phyloP scores from a whole-genome alignment of 2,797 vertebrate genomes.

The Falco biarmicus region DNA sequence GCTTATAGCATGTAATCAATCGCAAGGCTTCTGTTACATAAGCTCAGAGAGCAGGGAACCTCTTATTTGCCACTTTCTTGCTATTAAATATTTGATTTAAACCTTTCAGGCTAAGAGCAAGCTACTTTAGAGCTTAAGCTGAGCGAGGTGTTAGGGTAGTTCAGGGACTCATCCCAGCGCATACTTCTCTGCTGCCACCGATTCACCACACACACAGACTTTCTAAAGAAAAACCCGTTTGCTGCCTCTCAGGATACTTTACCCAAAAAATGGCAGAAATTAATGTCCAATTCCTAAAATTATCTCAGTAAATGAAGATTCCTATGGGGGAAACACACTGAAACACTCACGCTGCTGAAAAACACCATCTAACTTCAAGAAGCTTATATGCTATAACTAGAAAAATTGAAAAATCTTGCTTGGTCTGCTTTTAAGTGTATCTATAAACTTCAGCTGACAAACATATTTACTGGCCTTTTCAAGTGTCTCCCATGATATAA shows the following conservation, averaged over 20 bases:
- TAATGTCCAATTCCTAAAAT: not conserved
- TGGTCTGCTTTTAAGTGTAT: not conserved
- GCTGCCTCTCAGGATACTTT: not conserved
- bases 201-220: fast-evolving
- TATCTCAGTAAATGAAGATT: fast-evolving
- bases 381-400: not conserved
- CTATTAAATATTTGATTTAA: not conserved
- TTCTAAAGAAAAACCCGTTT: not conserved
- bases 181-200: fast-evolving
- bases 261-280: not conserved
- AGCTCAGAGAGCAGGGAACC: not conserved
- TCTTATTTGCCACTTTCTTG: not conserved
- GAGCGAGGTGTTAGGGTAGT: fast-evolving
- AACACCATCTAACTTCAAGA: not conserved
- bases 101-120: not conserved
- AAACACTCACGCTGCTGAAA: not conserved
- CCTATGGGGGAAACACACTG: not conserved
- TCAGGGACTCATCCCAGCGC: fast-evolving
- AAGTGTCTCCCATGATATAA: not conserved
- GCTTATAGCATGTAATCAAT: fast-evolving
- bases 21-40: not conserved
- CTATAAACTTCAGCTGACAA: not conserved
- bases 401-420: not conserved
- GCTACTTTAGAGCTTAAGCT: not conserved
- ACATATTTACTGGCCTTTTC: not conserved